Base-by-base conservation (phyloP, 2,888 invertebrate species). In the Melanargia galathea region DNA sequence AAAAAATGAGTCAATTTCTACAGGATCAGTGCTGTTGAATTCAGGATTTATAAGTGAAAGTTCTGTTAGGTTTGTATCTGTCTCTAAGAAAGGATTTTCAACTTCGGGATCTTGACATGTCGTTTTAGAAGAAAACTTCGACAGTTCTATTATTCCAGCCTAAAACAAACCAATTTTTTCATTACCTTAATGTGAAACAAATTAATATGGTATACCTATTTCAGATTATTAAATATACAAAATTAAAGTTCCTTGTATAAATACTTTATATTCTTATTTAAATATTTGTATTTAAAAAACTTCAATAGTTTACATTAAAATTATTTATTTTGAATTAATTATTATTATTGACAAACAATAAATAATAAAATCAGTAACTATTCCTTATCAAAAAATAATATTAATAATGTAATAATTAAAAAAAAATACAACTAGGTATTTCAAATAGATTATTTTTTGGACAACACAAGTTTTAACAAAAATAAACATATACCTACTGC, bases 1-100 rank as follows among this genome's bases (percentile, higher is more conserved):
- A 18, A 40, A 51, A 51, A 40, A 59, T 59, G 59, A 59, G 59
- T 59, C 59, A 51, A 59, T 59, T 59, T 59, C 59, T 49, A 59
- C 38, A 40, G 49, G 35, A 38, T 51, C 51, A 30, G 49, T 59
- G 33, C 22, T 48, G 26, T 22, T 51, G 6, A 49, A 18, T 26
- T 40, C 59, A 26, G 49, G 5, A 59, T 38, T 59, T 40, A 38
- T 5, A 49, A 51, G 13, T 38, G 59, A 33, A 18, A 26, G 26
- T 22, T 51, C 49, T 26, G 38, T 11, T 59, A 40, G n/a, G 30
- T 59, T 26, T 24, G 24, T 48, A 11, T 20, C 46, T 35, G 46
- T 48, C 8, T 48, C 46, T 58, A 58, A 22, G 11, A 48, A 48
- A 48, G 48, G 22, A 18, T 30, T 43, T 20, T 56, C 45, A 58